Base-by-base conservation (phyloP, 2,113 vertebrate genomes). In the Onychorhynchus coronatus region DNA sequence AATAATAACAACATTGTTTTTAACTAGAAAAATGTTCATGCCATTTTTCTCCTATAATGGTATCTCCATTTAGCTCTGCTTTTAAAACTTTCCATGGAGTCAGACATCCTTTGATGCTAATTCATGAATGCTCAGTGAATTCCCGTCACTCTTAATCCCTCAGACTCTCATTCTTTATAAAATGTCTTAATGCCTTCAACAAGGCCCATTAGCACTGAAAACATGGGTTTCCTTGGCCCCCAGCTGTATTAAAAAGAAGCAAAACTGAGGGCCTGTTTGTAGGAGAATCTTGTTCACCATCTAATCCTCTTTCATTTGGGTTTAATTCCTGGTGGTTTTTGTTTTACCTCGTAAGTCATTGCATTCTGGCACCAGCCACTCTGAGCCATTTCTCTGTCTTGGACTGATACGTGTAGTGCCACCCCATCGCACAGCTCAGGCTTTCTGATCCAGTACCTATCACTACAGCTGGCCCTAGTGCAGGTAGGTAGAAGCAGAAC, bases 61-160 rank as follows among this genome's bases (percentile, higher is more conserved):
- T 91, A 72, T 91, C 77, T 92, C 66, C 65, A 81, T 84, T 89
- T 93, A 89, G 73, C 61, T 75, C 77, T 25, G 39, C 80, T 92
- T 92, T 94, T 78, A 88, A 66, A 78, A 95, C 77, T 91, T 95
- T 14, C 87, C 49, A 21, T 44, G 66, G 76, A 93, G 89, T 91
- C 70, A 93, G 89, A 78, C 70, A 87, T 89, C 66, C 93, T 96
- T 95, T 95, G 89, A 93, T 84, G 80, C 89, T 78, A 95, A 97
- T 81, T 93, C 94, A 74, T 52, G 91, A 94, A 56, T 0, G 8
- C 84, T 65, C 44, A 11, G 52, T 87, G 74, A 95, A 95, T 94
- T 96, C 93, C 89, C 91, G 4, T 89, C 76, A 52, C 73, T 78
- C 68, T 84, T 95, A 93, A 95, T 96, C 93, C 80, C 73, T 85